Evolutionary conservation across 1,140 invertebrate species (phyloP).

Genomic region (Drosophila sturtevanti): DNA sequence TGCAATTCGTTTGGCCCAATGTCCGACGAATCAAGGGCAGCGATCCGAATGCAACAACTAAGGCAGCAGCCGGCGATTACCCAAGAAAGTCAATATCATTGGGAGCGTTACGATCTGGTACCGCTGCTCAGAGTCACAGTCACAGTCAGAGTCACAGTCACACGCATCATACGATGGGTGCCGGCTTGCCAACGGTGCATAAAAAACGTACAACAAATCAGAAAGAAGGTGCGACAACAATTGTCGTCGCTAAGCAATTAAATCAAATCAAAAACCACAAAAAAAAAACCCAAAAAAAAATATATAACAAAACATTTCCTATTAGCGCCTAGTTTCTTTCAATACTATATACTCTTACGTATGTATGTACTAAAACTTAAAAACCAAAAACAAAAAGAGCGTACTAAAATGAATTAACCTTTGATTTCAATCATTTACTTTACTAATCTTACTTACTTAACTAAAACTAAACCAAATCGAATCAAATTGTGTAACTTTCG

Average conservation of each 20-base stretch:
- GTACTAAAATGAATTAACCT: constrained; percentile 57
- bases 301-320: constrained; percentile 60
- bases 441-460: constrained; percentile 26
- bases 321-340: constrained; percentile 75
- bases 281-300: constrained; percentile 27
- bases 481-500: constrained; percentile 32
- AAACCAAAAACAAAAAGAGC: constrained; percentile 30
- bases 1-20: constrained; percentile 94
- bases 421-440: constrained; percentile 61
- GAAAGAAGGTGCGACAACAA: constrained; percentile 83
- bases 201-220: constrained; percentile 83
- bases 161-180: constrained; percentile 74
- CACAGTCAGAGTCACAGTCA: constrained; percentile 82
- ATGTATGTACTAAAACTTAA: constrained; percentile 57
- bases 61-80: constrained; percentile 83
- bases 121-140: constrained; percentile 75
- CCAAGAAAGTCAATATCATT: constrained; percentile 93
- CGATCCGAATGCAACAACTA: constrained; percentile 70
- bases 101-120: constrained; percentile 92
- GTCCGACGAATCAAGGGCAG: constrained; percentile 84
- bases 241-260: constrained; percentile 82
- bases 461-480: constrained; percentile 22
- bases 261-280: constrained; percentile 27
- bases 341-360: constrained; percentile 64
- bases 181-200: constrained; percentile 83